Percentiles rank a stretch among this genome's conserved stretches.
Conservation (phyloP, 2,113 vertebrate species). For the Hippocampus guttulatus region DNA sequence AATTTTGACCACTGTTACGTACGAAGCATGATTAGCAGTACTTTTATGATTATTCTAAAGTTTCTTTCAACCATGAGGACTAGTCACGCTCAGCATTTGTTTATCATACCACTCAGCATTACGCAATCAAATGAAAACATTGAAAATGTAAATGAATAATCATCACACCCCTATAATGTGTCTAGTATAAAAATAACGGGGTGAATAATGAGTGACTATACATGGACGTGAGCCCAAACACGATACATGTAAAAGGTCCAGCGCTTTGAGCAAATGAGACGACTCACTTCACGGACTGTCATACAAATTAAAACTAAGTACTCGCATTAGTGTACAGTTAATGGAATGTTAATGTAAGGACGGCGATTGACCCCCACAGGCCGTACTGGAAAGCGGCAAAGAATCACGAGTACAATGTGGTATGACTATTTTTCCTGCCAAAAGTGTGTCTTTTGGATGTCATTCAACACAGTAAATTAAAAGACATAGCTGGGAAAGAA, state of each 20-base stretch:
- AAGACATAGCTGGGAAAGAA: background rate
- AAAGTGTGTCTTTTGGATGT: constrained; percentile 2
- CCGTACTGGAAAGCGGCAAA: constrained; percentile 8
- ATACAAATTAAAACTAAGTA: constrained; percentile 1
- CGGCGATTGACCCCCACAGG: constrained; percentile 9
- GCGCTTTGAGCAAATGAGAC: background rate
- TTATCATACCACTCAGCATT: too few species aligned
- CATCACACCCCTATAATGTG: too few species aligned
- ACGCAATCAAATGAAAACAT: too few species aligned
- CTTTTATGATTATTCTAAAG: too few species aligned
- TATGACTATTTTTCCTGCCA: constrained; percentile 12
- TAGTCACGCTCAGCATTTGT: too few species aligned
- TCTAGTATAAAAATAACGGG: too few species aligned
- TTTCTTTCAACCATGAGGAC: background rate
- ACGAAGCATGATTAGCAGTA: too few species aligned
- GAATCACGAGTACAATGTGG: constrained; percentile 6
- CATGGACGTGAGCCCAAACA: background rate
- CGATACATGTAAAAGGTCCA: background rate
- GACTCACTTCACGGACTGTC: background rate
- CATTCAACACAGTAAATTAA: constrained; percentile 23
- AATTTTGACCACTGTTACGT: too few species aligned
- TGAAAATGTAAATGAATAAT: too few species aligned
- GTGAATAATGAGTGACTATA: too few species aligned
- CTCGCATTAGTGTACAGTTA: constrained; percentile 3
- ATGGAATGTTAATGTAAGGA: constrained; percentile 1